These are phyloP conservation scores for Triplophysa siluroides DNA, from an alignment of 2,113 vertebrate genomes.

Conservation along the genomic window DNA sequence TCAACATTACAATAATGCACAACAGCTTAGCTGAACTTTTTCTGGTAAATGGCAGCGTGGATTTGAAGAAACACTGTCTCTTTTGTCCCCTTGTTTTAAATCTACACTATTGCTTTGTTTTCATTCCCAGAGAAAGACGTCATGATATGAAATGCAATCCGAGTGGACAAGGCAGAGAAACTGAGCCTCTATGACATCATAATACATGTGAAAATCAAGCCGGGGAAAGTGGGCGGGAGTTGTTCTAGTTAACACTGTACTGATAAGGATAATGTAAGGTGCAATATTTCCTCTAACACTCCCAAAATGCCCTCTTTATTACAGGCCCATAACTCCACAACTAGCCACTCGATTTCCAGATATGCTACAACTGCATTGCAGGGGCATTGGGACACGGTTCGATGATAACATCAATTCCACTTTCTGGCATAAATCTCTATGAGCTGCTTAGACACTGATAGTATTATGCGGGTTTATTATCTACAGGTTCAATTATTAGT, in stretches of 20 bases:
- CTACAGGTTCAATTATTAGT: neutral
- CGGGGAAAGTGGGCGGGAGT: conserved; percentile 6
- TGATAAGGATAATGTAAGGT: conserved; percentile 54
- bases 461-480: neutral
- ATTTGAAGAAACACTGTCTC: conserved; percentile 17
- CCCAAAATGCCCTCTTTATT: neutral
- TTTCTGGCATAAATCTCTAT: neutral
- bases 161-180: neutral
- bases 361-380: conserved; percentile 23
- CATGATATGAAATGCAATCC: conserved; percentile 10
- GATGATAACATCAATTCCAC: conserved; percentile 29
- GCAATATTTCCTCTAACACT: conserved; percentile 25
- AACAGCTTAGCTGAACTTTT: neutral
- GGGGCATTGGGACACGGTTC: conserved; percentile 1
- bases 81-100: conserved; percentile 13
- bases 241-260: conserved; percentile 62
- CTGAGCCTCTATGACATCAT: conserved; percentile 15
- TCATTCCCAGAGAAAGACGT: neutral
- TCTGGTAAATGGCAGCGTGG: neutral
- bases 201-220: neutral
- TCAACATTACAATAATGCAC: neutral
- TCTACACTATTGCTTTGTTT: conserved; percentile 23
- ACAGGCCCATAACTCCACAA: neutral
- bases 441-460: neutral
- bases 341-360: neutral